Percentiles rank a stretch among this genome's conserved stretches.
Evolutionary conservation across 2,888 invertebrate species (phyloP).

Genomic region (Drosophila pseudotakahashii): DNA sequence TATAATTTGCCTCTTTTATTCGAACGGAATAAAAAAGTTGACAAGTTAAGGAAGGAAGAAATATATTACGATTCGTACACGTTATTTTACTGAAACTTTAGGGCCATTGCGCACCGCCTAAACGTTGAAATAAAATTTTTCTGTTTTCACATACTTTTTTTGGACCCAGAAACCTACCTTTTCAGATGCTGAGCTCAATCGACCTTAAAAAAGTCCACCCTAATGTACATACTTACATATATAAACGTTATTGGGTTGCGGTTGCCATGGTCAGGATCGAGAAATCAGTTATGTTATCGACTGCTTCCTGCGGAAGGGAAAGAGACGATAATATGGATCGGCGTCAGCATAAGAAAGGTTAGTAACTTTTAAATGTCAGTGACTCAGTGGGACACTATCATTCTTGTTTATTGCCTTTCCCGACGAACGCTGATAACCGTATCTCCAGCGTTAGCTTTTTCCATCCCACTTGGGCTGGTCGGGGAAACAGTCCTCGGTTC

Average conservation of each 20-base stretch:
- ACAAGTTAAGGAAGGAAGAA: no score
- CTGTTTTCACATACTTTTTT: no score
- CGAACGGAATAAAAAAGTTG: no score
- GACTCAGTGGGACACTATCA: slow-evolving; percentile 69
- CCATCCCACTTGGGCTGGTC: neutral
- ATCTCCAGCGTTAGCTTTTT: slow-evolving; percentile 4
- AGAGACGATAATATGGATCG: slow-evolving; percentile 7
- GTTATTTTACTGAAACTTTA: no score
- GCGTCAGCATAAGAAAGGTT: slow-evolving; percentile 52
- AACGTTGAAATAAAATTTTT: no score
- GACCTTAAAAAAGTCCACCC: no score
- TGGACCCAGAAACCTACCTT: no score
- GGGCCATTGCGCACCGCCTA: no score
- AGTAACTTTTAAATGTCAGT: slow-evolving; percentile 62
- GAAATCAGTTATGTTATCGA: slow-evolving; percentile 3
- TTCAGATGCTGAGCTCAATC: no score
- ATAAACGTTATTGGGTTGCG: neutral
- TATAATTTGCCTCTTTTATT: no score
- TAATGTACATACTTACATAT: slow-evolving; percentile 5
- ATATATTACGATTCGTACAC: no score
- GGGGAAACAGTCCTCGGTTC: slow-evolving; percentile 31
- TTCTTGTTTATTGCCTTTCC: slow-evolving; percentile 59
- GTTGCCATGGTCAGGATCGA: slow-evolving; percentile 65
- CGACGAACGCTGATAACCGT: slow-evolving; percentile 23
- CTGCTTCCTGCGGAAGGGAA: slow-evolving; percentile 26